A percentile compares a stretch with the other conserved stretches of the same genome.
phyloP scores from a whole-genome alignment of 2,797 vertebrate species.

The Hippopotamyrus pictus region DNA sequence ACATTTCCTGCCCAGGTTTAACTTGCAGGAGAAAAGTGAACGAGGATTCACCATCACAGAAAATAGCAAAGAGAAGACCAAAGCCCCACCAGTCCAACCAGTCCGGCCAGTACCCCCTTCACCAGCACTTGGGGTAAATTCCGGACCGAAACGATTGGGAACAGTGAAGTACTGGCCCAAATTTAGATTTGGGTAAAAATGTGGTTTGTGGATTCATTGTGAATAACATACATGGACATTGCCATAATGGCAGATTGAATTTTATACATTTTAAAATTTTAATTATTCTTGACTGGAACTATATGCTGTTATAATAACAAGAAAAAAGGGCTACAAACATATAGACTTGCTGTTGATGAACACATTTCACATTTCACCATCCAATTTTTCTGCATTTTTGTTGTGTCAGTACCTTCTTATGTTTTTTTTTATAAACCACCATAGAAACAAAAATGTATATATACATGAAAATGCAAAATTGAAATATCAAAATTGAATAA shows the following conservation, averaged over 20 bases:
- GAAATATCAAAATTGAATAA: neutral
- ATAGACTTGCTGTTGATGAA: neutral
- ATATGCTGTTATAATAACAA: conserved; percentile 10
- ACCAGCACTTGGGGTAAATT: conserved; percentile 37
- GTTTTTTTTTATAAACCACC: neutral
- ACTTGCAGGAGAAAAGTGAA: conserved; percentile 59
- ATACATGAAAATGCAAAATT: neutral
- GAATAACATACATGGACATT: neutral
- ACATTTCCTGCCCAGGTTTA: conserved; percentile 84
- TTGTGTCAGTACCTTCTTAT: neutral
- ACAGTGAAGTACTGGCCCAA: conserved; percentile 64
- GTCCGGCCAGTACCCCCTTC: conserved; percentile 34
- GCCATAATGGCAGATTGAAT: neutral
- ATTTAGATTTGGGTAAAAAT: conserved; percentile 65
- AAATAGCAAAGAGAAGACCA: conserved; percentile 62
- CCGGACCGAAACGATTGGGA: conserved; percentile 42
- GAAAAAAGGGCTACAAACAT: conserved; percentile 36
- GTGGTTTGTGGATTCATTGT: neutral
- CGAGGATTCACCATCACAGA: conserved; percentile 77
- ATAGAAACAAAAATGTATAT: neutral
- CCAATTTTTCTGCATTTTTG: neutral
- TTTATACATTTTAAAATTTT: conserved; percentile 11
- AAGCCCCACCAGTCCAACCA: conserved; percentile 30
- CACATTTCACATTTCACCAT: neutral
- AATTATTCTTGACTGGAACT: conserved; percentile 49